Conservation (phyloP, 2,888 invertebrate genomes). For the Platynereis dumerilii region DNA sequence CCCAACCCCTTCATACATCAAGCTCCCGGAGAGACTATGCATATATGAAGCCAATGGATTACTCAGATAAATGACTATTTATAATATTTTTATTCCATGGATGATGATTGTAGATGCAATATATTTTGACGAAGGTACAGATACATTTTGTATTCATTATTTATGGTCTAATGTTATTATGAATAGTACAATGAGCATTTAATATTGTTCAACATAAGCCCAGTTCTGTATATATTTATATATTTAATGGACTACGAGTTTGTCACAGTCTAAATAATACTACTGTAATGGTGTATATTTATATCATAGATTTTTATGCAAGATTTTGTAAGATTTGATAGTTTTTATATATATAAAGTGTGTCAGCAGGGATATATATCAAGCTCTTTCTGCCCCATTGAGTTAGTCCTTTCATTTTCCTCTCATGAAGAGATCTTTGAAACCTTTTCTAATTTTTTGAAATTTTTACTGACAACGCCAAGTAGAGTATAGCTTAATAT, state of each 20-base stretch:
- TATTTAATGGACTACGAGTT: constrained; percentile 3
- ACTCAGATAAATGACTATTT: constrained; percentile 6
- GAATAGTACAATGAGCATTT: too few relatives aligned
- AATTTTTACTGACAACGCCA: too few relatives aligned
- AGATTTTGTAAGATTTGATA: constrained; percentile 22
- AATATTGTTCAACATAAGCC: too few relatives aligned
- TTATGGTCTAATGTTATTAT: too few relatives aligned
- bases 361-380: too few relatives aligned
- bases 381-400: too few relatives aligned
- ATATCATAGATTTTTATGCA: constrained; percentile 25
- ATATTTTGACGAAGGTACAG: constrained; percentile 16
- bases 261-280: constrained; percentile 3
- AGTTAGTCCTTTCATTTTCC: too few relatives aligned
- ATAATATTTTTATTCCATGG: neutral
- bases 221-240: constrained; percentile 6
- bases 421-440: too few relatives aligned
- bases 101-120: constrained; percentile 23
- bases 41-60: constrained; percentile 3
- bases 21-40: constrained; percentile 1
- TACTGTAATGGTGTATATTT: constrained; percentile 17
- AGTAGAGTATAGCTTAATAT: too few relatives aligned
- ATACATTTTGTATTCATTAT: neutral
- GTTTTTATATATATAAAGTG: constrained; percentile 10
- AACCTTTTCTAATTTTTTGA: too few relatives aligned
- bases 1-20: too few relatives aligned